Conservation (phyloP, 1,140 invertebrate species). For the Cydia pomonella region DNA sequence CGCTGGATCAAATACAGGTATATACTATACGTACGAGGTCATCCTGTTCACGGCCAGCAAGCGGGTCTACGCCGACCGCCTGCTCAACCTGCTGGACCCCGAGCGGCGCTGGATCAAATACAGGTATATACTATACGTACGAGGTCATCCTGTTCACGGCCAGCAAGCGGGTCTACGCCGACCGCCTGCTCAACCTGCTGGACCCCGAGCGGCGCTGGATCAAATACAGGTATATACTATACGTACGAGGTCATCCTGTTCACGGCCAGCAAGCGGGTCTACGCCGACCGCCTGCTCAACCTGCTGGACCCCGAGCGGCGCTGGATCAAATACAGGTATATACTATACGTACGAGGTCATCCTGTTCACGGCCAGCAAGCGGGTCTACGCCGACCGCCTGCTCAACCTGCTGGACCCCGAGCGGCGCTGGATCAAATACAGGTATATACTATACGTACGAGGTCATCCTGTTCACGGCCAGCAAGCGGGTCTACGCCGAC, state of each 20-base stretch:
- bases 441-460: slow-evolving; percentile 88
- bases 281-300: slow-evolving; percentile 97
- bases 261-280: slow-evolving; percentile 97
- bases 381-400: slow-evolving; percentile 97
- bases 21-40: slow-evolving; percentile 92
- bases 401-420: slow-evolving; percentile 96
- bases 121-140: slow-evolving; percentile 84
- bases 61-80: slow-evolving; percentile 96
- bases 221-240: slow-evolving; percentile 84
- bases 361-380: slow-evolving; percentile 97
- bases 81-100: slow-evolving; percentile 96
- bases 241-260: slow-evolving; percentile 98
- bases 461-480: slow-evolving; percentile 98
- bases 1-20: slow-evolving; percentile 92
- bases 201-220: slow-evolving; percentile 95
- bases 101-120: slow-evolving; percentile 94
- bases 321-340: slow-evolving; percentile 90
- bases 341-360: slow-evolving; percentile 95
- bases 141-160: slow-evolving; percentile 99
- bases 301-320: slow-evolving; percentile 93
- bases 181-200: slow-evolving; percentile 95
- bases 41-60: slow-evolving; percentile 98
- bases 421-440: slow-evolving; percentile 93
- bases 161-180: slow-evolving; percentile 97
- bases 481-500: slow-evolving; percentile 97